phyloP scores from a whole-genome alignment of 1,140 invertebrate genomes.

The Drosophila pruinosa region DNA sequence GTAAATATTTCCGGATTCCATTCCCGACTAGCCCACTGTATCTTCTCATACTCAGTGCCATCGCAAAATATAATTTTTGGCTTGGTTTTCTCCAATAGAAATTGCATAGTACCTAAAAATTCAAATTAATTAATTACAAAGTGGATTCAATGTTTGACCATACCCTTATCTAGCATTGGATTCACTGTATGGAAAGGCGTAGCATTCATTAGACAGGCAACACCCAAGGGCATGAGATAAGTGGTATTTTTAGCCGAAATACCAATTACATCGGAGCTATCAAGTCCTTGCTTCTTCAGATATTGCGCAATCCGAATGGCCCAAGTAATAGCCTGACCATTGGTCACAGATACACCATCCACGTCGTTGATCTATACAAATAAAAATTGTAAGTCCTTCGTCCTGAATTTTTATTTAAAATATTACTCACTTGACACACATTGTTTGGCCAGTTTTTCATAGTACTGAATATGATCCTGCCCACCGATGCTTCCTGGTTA shows the following conservation, averaged over 20 bases:
- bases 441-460: slow-evolving; percentile 3
- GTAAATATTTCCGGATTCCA: slow-evolving; percentile 66
- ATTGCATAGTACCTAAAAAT: slow-evolving; percentile 40
- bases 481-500: not conserved
- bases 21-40: slow-evolving; percentile 38
- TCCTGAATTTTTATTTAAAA: not conserved
- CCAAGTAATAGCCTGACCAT: slow-evolving; percentile 10
- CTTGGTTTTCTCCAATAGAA: slow-evolving; percentile 61
- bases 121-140: not conserved
- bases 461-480: not conserved
- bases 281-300: not conserved
- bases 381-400: not conserved
- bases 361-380: not conserved
- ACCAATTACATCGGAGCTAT: not conserved
- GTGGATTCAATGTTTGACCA: not conserved
- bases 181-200: slow-evolving; percentile 29
- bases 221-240: slow-evolving; percentile 15
- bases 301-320: slow-evolving; percentile 5
- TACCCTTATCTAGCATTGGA: slow-evolving; percentile 4
- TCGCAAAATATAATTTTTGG: slow-evolving; percentile 70
- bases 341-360: slow-evolving; percentile 8
- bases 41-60: slow-evolving; percentile 60
- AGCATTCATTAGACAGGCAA: slow-evolving; percentile 15
- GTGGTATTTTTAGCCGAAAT: slow-evolving; percentile 20
- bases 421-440: slow-evolving; percentile 12